Conservation (phyloP, 2,113 vertebrate genomes). For the Beaufortia kweichowensis region DNA sequence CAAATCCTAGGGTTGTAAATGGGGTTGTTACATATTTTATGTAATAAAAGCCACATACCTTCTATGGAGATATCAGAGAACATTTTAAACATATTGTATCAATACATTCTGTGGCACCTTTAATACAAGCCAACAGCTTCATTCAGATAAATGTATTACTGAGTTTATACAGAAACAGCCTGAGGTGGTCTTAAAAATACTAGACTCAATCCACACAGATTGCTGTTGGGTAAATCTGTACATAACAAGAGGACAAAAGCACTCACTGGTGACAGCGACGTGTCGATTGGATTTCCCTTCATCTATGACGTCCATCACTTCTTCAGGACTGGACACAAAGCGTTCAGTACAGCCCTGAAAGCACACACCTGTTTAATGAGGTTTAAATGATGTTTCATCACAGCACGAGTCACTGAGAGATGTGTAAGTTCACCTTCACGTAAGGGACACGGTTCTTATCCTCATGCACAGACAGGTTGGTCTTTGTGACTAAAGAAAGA, state of each 20-base stretch:
- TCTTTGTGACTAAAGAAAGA: conserved; percentile 85
- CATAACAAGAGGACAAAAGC: neutral
- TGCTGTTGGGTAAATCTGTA: too few species aligned
- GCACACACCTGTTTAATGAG: neutral
- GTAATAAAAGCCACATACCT: too few species aligned
- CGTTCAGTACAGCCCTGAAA: conserved; percentile 90
- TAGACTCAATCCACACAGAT: too few species aligned
- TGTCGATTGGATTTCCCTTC: conserved; percentile 93
- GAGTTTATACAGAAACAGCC: too few species aligned
- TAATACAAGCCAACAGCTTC: too few species aligned
- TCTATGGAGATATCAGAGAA: too few species aligned
- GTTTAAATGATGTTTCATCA: neutral
- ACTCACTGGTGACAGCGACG: conserved; percentile 93
- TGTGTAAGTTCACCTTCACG: conserved; percentile 82
- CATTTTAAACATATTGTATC: too few species aligned
- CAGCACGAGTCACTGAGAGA: neutral
- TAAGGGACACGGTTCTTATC: conserved; percentile 94
- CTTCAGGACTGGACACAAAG: conserved; percentile 92
- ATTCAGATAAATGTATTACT: too few species aligned
- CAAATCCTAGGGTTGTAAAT: too few species aligned
- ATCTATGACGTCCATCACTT: conserved; percentile 94
- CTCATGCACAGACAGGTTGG: conserved; percentile 91
- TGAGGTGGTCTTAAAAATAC: too few species aligned
- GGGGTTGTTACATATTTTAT: too few species aligned
- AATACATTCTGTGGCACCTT: too few species aligned